These are phyloP conservation scores for Arizona elegans DNA, from an alignment of 2,113 vertebrate species.

Conservation along the genomic window DNA sequence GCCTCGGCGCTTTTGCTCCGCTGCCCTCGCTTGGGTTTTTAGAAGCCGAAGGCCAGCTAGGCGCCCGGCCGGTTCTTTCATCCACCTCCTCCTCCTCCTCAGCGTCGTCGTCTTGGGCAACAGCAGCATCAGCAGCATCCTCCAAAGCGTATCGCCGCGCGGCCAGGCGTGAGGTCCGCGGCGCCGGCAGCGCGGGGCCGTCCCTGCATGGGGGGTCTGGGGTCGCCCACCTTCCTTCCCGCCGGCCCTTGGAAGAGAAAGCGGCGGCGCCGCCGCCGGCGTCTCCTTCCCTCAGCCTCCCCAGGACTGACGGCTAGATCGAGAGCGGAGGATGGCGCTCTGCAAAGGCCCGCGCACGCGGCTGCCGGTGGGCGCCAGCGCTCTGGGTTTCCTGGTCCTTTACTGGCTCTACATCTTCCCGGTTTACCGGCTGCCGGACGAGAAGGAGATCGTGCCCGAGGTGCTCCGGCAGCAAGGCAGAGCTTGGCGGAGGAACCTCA, in stretches of 20 bases:
- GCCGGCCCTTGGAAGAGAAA: not conserved
- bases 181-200: not conserved
- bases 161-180: not conserved
- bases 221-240: not conserved
- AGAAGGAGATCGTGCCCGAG: constrained; percentile 87
- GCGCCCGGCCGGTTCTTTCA: not conserved
- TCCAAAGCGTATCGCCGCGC: not conserved
- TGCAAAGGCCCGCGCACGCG: constrained; percentile 83
- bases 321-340: constrained; percentile 51
- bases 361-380: constrained; percentile 83
- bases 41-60: not conserved
- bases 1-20: no score
- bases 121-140: not conserved
- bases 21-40: not conserved
- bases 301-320: constrained; percentile 23
- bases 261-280: not conserved
- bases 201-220: not conserved
- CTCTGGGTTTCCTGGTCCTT: constrained; percentile 83
- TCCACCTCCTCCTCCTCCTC: no score
- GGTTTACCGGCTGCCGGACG: constrained; percentile 81
- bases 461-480: constrained; percentile 81
- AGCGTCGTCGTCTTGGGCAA: not conserved
- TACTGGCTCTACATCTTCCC: constrained; percentile 94
- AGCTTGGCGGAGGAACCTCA: constrained; percentile 84
- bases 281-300: not conserved